Evolutionary conservation across 2,888 invertebrate genomes (phyloP).

Genomic region (Zaprionus bogoriensis): DNA sequence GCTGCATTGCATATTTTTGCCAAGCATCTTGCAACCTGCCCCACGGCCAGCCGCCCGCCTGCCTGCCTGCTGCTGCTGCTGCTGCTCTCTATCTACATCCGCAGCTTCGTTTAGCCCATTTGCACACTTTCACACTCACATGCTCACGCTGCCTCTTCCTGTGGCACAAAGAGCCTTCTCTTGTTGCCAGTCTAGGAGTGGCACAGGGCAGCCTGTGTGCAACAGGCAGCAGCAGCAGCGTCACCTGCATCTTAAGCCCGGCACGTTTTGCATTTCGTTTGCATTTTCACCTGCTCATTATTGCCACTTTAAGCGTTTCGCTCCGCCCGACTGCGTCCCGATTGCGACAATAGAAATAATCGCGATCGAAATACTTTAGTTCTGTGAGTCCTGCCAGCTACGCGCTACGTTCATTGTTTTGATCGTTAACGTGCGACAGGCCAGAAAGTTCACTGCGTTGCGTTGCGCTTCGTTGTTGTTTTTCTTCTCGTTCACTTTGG

Average conservation of each 20-base stretch:
- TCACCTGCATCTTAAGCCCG: slow-evolving; percentile 46
- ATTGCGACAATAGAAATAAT: slow-evolving; percentile 52
- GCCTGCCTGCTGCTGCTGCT: background rate
- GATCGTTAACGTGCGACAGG: slow-evolving; percentile 33
- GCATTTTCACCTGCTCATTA: slow-evolving; percentile 69
- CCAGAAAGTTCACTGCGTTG: background rate
- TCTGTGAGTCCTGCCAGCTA: background rate
- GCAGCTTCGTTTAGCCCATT: slow-evolving; percentile 52
- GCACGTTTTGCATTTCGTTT: slow-evolving; percentile 71
- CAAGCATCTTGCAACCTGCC: background rate
- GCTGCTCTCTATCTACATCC: slow-evolving; percentile 20
- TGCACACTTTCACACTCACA: slow-evolving; percentile 35
- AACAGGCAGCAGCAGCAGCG: slow-evolving; percentile 26
- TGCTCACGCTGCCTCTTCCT: slow-evolving; percentile 23
- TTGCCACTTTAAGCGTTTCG: slow-evolving; percentile 62
- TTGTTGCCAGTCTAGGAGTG: slow-evolving; percentile 18
- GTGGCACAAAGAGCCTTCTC: slow-evolving; percentile 38
- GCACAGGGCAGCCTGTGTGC: slow-evolving; percentile 27
- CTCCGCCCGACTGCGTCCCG: slow-evolving; percentile 17
- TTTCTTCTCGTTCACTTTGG: slow-evolving; percentile 21
- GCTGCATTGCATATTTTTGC: slow-evolving; percentile 54
- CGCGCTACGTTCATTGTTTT: slow-evolving; percentile 38
- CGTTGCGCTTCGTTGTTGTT: slow-evolving; percentile 3
- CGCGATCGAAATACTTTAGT: slow-evolving; percentile 31
- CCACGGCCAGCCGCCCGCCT: slow-evolving; percentile 1